Evolutionary conservation across 2,113 vertebrate species (phyloP).

Genomic region (Synodontis membranacea): DNA sequence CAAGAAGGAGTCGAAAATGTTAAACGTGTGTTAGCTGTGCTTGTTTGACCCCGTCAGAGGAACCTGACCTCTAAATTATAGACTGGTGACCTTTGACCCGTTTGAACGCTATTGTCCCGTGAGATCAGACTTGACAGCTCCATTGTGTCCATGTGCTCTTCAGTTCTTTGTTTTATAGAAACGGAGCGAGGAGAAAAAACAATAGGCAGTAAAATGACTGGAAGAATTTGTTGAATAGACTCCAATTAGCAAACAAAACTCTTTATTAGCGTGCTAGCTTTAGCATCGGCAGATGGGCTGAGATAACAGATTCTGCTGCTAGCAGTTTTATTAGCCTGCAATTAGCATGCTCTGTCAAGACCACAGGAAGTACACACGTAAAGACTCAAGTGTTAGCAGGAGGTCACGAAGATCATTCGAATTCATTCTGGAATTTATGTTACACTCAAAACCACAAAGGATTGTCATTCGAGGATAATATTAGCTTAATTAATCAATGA

Average conservation of each 20-base stretch:
- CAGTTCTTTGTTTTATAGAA: not conserved
- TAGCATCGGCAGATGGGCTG: not conserved
- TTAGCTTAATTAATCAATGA: not conserved
- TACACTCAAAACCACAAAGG: not conserved
- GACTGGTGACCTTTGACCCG: slow-evolving; percentile 10
- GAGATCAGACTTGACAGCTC: not conserved
- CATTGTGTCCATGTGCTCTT: not conserved
- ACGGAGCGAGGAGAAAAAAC: not conserved
- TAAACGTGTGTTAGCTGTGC: not conserved
- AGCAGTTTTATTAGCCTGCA: not conserved
- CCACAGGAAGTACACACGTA: not conserved
- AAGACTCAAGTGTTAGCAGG: not conserved
- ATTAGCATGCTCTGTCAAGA: not conserved
- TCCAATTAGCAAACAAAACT: not conserved
- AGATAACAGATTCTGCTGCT: not conserved
- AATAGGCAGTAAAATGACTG: not conserved
- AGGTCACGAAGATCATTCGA: not conserved
- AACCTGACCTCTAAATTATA: not conserved
- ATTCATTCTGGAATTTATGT: not conserved
- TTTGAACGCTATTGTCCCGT: not conserved
- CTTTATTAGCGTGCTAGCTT: not conserved
- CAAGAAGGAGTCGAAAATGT: not conserved
- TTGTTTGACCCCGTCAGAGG: slow-evolving; percentile 12
- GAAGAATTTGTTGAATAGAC: not conserved
- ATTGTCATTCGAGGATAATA: no score